Base-by-base conservation (phyloP, 1,140 invertebrate species). In the Bombus terrestris region DNA sequence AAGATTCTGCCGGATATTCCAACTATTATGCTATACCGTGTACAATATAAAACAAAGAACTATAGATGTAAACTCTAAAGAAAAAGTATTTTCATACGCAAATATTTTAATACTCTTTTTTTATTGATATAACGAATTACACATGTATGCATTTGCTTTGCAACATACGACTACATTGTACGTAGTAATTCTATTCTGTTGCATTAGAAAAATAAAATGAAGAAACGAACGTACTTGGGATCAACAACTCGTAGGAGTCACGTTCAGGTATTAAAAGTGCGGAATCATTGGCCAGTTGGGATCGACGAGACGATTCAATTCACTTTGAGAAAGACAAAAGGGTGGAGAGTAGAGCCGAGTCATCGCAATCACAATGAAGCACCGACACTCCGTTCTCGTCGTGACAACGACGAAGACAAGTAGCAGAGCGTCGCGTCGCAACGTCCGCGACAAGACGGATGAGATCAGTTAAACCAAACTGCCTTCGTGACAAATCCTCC, bases 391-490 rank as follows among this genome's bases (percentile, higher is more conserved):
- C 64, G 81, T 77, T 77, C 79, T 80, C 81, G 81, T 75, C 89
- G 86, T 74, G 83, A 85, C 85, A 86, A 77, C 86, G 72, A 88
- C 81, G 82, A 89, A 84, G 89, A 85, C 89, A 84, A 84, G 77
- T 77, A 84, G 84, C 78, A 79, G 72, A 89, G 87, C 90, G 81
- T 85, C 87, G 88, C 90, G 81, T 85, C 88, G 90, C 87, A 87
- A 88, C 90, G 91, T 89, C 89, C 88, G 89, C 92, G 91, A 92
- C 91, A 94, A 94, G 94, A 94, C 94, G 94, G 93, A 94, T 95
- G 94, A 94, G 93, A 95, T 94, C 94, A 94, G 93, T 95, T 95
- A 95, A 95, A 95, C 93, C 92, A 94, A 94, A 94, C 94, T 94
- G 92, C 92, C 92, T 93, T 93, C 93, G 92, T 94, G 94, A 94